phyloP scores from a whole-genome alignment of 2,113 vertebrate species.

The Lipophrys pholis region DNA sequence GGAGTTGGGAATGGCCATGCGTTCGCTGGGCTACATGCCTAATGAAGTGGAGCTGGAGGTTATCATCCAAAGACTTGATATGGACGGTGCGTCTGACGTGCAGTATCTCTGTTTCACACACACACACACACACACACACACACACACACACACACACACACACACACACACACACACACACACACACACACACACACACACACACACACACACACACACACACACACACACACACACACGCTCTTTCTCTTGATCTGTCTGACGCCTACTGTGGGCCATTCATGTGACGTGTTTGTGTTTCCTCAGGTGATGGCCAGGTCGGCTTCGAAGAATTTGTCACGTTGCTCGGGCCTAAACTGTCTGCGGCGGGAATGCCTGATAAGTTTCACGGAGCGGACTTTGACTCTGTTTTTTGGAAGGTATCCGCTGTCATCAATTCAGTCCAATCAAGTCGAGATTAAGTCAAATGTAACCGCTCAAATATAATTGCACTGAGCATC shows the following conservation, averaged over 20 bases:
- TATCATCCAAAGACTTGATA: conserved; percentile 96
- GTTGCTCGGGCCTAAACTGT: conserved; percentile 93
- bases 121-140: no score
- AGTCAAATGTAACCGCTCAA: neutral
- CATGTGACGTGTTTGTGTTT: conserved; percentile 15
- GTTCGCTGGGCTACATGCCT: conserved; percentile 96
- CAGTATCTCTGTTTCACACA: neutral
- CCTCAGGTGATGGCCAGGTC: conserved; percentile 93
- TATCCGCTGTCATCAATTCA: conserved; percentile 63
- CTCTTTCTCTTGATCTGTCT: neutral
- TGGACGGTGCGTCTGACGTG: conserved; percentile 86
- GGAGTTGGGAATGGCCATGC: conserved; percentile 95
- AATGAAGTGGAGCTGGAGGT: conserved; percentile 97
- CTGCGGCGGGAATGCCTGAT: conserved; percentile 93
- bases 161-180: no score
- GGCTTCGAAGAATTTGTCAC: conserved; percentile 99
- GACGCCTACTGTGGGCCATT: no score
- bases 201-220: no score
- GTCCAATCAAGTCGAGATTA: conserved; percentile 10
- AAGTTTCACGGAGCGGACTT: conserved; percentile 97
- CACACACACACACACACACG: no score
- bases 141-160: no score
- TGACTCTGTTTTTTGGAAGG: conserved; percentile 99
- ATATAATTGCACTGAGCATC: neutral
- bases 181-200: no score